Percentiles rank a stretch among this genome's conserved stretches.
These are phyloP conservation scores for Myocastor coypus DNA, from an alignment of 2,113 vertebrate species.

Conservation along the genomic window DNA sequence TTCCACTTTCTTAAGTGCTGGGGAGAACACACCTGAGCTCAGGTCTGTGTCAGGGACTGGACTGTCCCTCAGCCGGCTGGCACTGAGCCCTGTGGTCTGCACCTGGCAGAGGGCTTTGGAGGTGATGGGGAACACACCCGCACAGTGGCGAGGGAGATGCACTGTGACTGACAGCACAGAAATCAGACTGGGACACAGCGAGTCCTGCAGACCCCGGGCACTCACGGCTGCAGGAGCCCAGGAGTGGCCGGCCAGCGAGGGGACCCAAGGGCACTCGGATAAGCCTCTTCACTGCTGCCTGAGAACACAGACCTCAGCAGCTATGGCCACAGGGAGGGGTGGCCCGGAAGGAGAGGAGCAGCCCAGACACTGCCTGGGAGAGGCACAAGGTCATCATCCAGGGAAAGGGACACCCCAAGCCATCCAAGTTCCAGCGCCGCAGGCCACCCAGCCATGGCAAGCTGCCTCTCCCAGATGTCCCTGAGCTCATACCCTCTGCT, in stretches of 20 bases:
- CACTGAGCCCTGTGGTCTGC: slow-evolving; percentile 72
- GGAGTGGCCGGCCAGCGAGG: background rate
- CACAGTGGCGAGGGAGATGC: too few species aligned
- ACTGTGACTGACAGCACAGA: rapidly evolving
- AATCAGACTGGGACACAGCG: background rate
- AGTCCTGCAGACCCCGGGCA: background rate
- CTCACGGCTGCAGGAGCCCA: background rate
- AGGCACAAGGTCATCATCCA: rapidly evolving
- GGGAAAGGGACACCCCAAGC: background rate
- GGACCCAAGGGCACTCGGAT: background rate
- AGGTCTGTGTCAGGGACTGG: background rate
- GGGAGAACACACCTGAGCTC: background rate
- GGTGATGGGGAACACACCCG: background rate
- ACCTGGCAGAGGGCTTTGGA: background rate
- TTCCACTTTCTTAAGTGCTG: rapidly evolving
- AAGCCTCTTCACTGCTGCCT: background rate
- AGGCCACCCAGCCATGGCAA: background rate
- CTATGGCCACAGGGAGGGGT: rapidly evolving
- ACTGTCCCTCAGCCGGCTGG: background rate
- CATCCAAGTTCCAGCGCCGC: background rate
- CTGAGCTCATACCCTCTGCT: rapidly evolving
- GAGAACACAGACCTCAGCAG: background rate
- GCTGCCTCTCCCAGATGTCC: background rate
- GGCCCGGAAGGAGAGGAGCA: background rate
- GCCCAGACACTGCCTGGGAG: background rate